phyloP scores from a whole-genome alignment of 2,888 invertebrate species.

The Pandemis corylana region DNA sequence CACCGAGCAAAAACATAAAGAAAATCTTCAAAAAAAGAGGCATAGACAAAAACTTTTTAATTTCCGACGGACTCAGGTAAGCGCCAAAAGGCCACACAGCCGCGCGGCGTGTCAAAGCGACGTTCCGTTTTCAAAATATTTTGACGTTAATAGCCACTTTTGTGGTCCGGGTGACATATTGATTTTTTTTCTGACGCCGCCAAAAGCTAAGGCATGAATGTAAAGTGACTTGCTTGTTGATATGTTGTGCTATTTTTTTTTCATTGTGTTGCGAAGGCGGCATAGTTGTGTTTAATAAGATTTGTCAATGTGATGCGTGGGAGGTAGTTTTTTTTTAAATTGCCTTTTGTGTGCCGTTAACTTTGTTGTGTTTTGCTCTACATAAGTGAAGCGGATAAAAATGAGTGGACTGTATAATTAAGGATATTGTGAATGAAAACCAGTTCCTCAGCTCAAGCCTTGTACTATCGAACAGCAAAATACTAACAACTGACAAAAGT shows the following conservation, averaged over 20 bases:
- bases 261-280: constrained; percentile 23
- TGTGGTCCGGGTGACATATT: constrained; percentile 66
- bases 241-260: constrained; percentile 34
- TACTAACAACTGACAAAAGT: too few relatives aligned
- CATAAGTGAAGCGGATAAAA: too few relatives aligned
- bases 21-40: constrained; percentile 20
- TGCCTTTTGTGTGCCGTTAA: background rate
- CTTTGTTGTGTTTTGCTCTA: background rate
- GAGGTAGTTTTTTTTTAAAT: constrained; percentile 10
- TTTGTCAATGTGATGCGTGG: constrained; percentile 38
- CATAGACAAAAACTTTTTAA: constrained; percentile 38
- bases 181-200: constrained; percentile 52
- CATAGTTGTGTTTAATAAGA: constrained; percentile 39
- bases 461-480: too few relatives aligned
- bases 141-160: constrained; percentile 80
- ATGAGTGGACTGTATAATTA: too few relatives aligned
- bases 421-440: too few relatives aligned
- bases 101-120: constrained; percentile 41
- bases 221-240: constrained; percentile 43
- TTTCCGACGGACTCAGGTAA: constrained; percentile 36
- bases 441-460: too few relatives aligned
- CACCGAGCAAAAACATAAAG: constrained; percentile 5
- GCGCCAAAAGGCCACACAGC: constrained; percentile 37
- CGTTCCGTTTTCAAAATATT: constrained; percentile 78
- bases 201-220: constrained; percentile 42